Conservation (phyloP, 2,797 vertebrate species). For the Eleutherodactylus coqui region DNA sequence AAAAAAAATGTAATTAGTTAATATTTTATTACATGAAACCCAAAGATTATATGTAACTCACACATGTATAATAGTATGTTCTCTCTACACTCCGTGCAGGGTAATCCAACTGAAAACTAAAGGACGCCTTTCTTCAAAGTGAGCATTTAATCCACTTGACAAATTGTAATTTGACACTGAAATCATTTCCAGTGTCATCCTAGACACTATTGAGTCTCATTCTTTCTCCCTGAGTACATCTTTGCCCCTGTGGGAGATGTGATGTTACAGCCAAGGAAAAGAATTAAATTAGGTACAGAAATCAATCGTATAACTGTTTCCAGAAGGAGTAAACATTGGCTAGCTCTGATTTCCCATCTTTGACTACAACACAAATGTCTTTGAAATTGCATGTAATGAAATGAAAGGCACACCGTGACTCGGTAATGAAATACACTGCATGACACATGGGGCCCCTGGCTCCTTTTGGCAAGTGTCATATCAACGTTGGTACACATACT, state of each 20-base stretch:
- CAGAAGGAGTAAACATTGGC: conserved; percentile 64
- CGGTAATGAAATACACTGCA: conserved; percentile 63
- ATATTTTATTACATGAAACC: neutral
- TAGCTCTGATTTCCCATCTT: conserved; percentile 64
- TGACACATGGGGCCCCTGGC: conserved; percentile 63
- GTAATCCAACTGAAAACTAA: conserved; percentile 58
- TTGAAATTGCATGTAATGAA: conserved; percentile 65
- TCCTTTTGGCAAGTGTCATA: conserved; percentile 64
- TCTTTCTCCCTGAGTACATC: conserved; percentile 63
- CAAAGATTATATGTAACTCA: conserved; percentile 16
- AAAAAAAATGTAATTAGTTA: conserved; percentile 5
- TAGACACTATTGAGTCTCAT: conserved; percentile 62
- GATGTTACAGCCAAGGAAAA: conserved; percentile 62
- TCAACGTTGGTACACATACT: conserved; percentile 64
- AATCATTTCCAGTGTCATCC: conserved; percentile 64
- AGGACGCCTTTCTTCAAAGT: conserved; percentile 53
- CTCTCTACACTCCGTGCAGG: neutral
- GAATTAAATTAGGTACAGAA: conserved; percentile 65
- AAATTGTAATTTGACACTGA: conserved; percentile 64
- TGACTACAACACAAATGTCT: conserved; percentile 65
- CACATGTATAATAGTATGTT: neutral
- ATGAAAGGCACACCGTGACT: conserved; percentile 63
- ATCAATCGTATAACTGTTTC: conserved; percentile 64
- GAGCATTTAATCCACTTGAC: conserved; percentile 63
- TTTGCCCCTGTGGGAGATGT: conserved; percentile 63